phyloP scores from a whole-genome alignment of 2,888 invertebrate species.

The Chymomyza procnemis region DNA sequence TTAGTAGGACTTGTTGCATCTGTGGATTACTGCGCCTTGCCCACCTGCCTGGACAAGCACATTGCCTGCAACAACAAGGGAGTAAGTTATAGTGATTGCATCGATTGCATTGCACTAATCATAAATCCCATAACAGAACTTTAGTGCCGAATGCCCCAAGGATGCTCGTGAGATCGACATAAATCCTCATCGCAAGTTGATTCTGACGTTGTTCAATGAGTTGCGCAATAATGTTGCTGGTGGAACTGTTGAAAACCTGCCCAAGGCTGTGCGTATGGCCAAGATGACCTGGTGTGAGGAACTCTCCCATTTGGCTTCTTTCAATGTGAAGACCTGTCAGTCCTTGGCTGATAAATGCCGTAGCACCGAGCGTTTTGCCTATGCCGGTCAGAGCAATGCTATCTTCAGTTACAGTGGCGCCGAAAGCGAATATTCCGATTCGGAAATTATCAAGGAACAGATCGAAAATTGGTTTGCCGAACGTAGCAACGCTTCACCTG shows the following conservation, averaged over 20 bases:
- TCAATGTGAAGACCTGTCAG: conserved; percentile 53
- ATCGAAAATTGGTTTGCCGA: conserved; percentile 52
- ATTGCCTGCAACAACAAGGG: conserved; percentile 57
- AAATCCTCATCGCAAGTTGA: conserved; percentile 38
- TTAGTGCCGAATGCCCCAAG: conserved; percentile 44
- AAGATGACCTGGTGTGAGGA: conserved; percentile 59
- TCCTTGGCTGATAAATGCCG: conserved; percentile 52
- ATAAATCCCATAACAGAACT: conserved; percentile 25
- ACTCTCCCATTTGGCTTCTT: conserved; percentile 41
- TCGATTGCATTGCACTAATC: background rate
- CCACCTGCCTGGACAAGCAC: conserved; percentile 55
- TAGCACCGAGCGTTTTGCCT: conserved; percentile 54
- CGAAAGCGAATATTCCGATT: conserved; percentile 51
- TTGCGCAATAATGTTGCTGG: conserved; percentile 47
- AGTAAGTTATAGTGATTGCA: conserved; percentile 22
- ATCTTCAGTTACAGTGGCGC: conserved; percentile 55
- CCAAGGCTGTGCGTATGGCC: conserved; percentile 54
- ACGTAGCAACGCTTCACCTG: conserved; percentile 43
- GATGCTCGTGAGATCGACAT: conserved; percentile 35
- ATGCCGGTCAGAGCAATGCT: conserved; percentile 54
- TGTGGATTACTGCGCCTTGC: conserved; percentile 49
- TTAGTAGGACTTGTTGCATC: conserved; percentile 18
- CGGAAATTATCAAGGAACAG: conserved; percentile 53
- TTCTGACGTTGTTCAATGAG: conserved; percentile 45
- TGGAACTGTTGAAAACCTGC: conserved; percentile 38